Conservation (phyloP, 2,888 invertebrate species). For the Sceliomorpha sp. region DNA sequence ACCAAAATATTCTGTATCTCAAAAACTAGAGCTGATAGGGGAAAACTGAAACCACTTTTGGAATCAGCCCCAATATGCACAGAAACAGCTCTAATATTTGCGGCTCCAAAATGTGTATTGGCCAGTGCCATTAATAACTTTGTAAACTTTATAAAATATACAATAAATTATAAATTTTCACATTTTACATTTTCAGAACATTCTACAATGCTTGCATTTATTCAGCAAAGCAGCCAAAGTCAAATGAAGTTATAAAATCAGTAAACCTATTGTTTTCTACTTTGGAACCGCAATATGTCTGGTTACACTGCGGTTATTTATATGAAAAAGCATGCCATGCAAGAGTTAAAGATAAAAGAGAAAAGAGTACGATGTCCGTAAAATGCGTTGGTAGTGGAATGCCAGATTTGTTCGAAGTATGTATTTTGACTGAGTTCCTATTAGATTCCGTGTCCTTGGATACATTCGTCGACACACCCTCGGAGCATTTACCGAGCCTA, state of each 20-base stretch:
- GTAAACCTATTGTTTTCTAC: conserved; percentile 92
- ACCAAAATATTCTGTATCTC: too few relatives aligned
- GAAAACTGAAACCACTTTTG: too few relatives aligned
- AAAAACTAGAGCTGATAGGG: too few relatives aligned
- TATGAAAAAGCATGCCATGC: conserved; percentile 83
- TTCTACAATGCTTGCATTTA: conserved; percentile 75
- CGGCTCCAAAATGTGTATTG: too few relatives aligned
- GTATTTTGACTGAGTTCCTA: conserved; percentile 87
- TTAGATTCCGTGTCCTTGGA: conserved; percentile 88
- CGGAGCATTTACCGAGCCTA: conserved; percentile 89
- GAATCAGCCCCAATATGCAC: too few relatives aligned
- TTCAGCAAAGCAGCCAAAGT: conserved; percentile 75
- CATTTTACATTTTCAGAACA: conserved; percentile 71
- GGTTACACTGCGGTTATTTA: conserved; percentile 88
- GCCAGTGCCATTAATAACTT: too few relatives aligned
- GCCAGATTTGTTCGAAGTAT: conserved; percentile 86
- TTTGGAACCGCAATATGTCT: conserved; percentile 91
- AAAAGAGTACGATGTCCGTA: conserved; percentile 67
- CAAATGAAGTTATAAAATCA: conserved; percentile 88
- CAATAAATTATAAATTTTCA: too few relatives aligned
- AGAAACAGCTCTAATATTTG: too few relatives aligned
- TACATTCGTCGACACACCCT: conserved; percentile 88
- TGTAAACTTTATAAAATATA: too few relatives aligned
- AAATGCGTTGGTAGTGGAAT: conserved; percentile 84
- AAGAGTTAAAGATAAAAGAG: conserved; percentile 60